Conservation (phyloP, 2,797 vertebrate genomes). For the Megalops cyprinoides region DNA sequence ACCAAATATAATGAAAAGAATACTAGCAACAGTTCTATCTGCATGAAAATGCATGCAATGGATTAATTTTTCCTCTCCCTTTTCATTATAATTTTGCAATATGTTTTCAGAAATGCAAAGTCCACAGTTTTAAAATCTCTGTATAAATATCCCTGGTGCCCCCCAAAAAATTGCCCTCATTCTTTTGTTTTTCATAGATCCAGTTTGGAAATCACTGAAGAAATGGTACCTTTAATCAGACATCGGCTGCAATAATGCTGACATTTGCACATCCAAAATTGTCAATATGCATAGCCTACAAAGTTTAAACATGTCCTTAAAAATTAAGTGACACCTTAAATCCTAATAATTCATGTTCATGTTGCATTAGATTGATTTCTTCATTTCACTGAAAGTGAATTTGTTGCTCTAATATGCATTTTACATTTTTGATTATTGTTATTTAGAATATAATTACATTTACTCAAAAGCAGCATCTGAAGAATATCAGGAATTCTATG, state of each 20-base stretch:
- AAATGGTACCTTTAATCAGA: constrained; percentile 56
- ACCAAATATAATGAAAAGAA: too few relatives aligned
- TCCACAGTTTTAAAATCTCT: too few relatives aligned
- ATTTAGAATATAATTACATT: constrained; percentile 16
- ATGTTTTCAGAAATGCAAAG: too few relatives aligned
- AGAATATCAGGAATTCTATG: not conserved
- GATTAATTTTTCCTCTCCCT: too few relatives aligned
- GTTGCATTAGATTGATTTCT: constrained; percentile 54
- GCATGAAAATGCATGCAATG: too few relatives aligned
- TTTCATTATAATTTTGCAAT: too few relatives aligned
- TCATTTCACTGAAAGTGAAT: constrained; percentile 51
- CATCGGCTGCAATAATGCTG: constrained; percentile 53
- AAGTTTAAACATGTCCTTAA: constrained; percentile 28
- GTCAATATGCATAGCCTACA: constrained; percentile 55
- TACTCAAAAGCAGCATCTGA: not conserved
- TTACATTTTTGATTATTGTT: not conserved
- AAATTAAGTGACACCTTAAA: constrained; percentile 51
- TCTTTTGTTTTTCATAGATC: too few relatives aligned
- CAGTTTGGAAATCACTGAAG: constrained; percentile 42
- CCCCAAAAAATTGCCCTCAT: too few relatives aligned
- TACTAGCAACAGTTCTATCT: too few relatives aligned
- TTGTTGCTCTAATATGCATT: constrained; percentile 10
- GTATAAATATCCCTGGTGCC: too few relatives aligned
- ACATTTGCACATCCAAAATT: constrained; percentile 61
- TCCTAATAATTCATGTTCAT: constrained; percentile 53